These are phyloP conservation scores for Trinorchestia longiramus DNA, from an alignment of 1,140 invertebrate genomes.

Conservation along the genomic window DNA sequence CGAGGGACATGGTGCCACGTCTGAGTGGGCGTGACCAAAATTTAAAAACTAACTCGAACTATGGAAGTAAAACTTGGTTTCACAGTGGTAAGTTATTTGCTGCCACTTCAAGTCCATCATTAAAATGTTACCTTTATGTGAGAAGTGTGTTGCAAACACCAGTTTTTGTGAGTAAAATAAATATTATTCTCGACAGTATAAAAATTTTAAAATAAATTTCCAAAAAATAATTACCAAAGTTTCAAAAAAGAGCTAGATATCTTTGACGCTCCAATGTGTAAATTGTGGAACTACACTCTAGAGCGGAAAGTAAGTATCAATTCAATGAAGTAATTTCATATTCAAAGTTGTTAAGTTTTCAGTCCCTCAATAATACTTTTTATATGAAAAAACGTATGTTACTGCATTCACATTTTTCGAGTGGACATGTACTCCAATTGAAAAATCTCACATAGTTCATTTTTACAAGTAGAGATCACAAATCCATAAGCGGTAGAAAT, in stretches of 20 bases:
- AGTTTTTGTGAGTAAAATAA: not conserved
- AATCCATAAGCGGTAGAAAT: too few relatives aligned
- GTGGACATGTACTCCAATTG: too few relatives aligned
- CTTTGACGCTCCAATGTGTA: too few relatives aligned
- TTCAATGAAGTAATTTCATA: too few relatives aligned
- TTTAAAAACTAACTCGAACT: not conserved
- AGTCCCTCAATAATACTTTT: not conserved
- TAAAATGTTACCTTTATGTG: not conserved
- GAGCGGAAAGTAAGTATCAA: not conserved
- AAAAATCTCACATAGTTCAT: too few relatives aligned
- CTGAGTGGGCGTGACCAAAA: not conserved
- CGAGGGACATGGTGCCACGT: not conserved
- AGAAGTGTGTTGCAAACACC: not conserved
- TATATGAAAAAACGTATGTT: not conserved
- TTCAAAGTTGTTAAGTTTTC: not conserved
- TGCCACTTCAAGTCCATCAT: not conserved
- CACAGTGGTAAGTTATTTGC: not conserved
- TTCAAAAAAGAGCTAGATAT: too few relatives aligned
- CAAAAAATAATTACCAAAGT: too few relatives aligned
- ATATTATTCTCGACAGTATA: not conserved
- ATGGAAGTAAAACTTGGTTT: not conserved
- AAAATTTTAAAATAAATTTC: not conserved
- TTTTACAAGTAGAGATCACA: too few relatives aligned
- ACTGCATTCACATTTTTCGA: not conserved
- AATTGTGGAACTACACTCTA: not conserved